phyloP scores from a whole-genome alignment of 2,797 vertebrate species.

The Centropyge bicolor region DNA sequence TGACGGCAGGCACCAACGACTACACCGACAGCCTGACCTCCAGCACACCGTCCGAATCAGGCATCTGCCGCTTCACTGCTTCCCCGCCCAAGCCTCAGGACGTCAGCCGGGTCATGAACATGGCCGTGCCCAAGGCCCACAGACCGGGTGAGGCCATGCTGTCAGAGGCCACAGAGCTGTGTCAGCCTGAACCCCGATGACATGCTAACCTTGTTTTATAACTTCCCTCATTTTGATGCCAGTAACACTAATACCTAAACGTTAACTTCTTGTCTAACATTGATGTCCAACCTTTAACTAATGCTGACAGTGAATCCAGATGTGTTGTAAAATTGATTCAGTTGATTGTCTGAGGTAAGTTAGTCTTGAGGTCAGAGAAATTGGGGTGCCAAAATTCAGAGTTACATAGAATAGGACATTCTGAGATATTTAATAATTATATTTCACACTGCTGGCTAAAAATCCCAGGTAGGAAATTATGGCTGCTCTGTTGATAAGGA shows the following conservation, averaged over 20 bases:
- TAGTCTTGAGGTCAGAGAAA: background rate
- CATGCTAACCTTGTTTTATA: conserved; percentile 15
- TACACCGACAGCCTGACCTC: conserved; percentile 99
- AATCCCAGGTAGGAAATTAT: background rate
- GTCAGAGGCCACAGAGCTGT: conserved; percentile 12
- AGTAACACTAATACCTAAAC: conserved; percentile 32
- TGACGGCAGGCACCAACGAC: conserved; percentile 98
- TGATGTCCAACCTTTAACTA: conserved; percentile 23
- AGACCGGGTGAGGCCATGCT: conserved; percentile 91
- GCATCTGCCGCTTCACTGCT: conserved; percentile 98
- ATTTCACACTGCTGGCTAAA: background rate
- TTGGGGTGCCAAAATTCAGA: background rate
- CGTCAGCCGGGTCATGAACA: conserved; percentile 94
- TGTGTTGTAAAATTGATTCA: background rate
- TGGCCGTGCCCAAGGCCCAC: conserved; percentile 98
- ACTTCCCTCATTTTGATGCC: background rate
- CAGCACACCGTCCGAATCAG: conserved; percentile 98
- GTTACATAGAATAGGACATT: background rate
- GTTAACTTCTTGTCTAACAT: conserved; percentile 26
- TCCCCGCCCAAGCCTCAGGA: conserved; percentile 99
- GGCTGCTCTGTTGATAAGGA: background rate
- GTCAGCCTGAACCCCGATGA: background rate
- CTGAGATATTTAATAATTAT: background rate
- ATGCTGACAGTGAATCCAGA: conserved; percentile 8
- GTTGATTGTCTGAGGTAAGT: background rate